phyloP scores from a whole-genome alignment of 2,888 invertebrate species.

The Pheosia tremula region DNA sequence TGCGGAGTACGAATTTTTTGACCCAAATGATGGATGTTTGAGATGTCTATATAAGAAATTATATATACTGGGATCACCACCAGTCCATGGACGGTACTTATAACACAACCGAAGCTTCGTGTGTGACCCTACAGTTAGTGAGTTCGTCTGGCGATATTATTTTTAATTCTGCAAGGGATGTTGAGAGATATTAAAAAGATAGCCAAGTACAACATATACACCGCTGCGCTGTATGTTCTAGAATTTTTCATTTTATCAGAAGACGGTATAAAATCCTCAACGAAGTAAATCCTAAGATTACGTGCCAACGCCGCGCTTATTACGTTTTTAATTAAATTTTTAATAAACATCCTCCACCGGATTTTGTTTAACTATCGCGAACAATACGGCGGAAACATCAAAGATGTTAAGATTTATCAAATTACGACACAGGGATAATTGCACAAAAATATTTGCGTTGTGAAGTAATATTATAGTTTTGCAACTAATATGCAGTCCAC shows the following conservation, averaged over 20 bases:
- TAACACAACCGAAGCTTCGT: too few species aligned
- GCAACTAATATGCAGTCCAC: too few species aligned
- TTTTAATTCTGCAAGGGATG: too few species aligned
- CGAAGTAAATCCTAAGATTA: conserved; percentile 37
- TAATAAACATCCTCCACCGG: conserved; percentile 37
- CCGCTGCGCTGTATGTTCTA: not conserved
- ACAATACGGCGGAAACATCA: conserved; percentile 13
- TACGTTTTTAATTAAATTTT: conserved; percentile 45
- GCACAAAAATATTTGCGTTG: not conserved
- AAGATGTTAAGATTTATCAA: conserved; percentile 28
- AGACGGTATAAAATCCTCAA: not conserved
- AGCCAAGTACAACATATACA: not conserved
- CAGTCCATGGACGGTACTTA: too few species aligned
- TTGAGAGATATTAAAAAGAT: too few species aligned
- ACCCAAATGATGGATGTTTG: too few species aligned
- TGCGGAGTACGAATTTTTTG: too few species aligned
- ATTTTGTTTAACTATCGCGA: conserved; percentile 33
- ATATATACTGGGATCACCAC: too few species aligned
- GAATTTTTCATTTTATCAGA: conserved; percentile 1
- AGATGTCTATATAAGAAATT: too few species aligned
- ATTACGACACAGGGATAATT: conserved; percentile 17
- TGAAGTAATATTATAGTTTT: too few species aligned
- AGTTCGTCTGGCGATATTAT: too few species aligned
- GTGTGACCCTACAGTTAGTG: too few species aligned
- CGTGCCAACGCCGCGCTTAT: conserved; percentile 16